Conservation (phyloP, 2,113 vertebrate species). For the Herpetotheres cachinnans region DNA sequence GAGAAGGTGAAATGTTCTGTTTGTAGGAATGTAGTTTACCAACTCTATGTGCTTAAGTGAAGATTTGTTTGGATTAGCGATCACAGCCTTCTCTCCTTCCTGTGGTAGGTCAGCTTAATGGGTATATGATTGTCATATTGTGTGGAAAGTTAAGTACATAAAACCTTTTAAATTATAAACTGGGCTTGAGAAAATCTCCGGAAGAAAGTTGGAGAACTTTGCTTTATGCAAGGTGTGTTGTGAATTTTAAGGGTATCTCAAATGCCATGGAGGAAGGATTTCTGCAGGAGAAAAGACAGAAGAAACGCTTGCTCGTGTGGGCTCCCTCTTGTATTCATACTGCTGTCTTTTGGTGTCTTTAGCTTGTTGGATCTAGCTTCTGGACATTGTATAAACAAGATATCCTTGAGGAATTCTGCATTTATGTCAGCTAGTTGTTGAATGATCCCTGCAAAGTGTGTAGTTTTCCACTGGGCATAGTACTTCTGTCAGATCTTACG, state of each 20-base stretch:
- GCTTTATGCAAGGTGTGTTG: not conserved
- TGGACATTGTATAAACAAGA: not conserved
- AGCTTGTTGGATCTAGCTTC: not conserved
- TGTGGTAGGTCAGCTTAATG: not conserved
- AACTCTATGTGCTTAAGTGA: not conserved
- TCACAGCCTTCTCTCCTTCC: not conserved
- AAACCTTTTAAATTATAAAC: not conserved
- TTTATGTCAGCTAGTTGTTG: not conserved
- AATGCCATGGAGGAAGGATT: not conserved
- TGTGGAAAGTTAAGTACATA: not conserved
- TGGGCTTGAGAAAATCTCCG: not conserved
- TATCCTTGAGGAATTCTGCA: not conserved
- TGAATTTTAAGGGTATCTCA: not conserved
- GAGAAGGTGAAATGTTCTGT: not conserved
- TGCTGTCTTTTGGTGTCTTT: not conserved
- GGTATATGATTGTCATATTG: not conserved
- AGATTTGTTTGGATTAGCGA: not conserved
- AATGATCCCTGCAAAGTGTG: not conserved
- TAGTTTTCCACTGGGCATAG: not conserved
- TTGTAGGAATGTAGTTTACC: not conserved
- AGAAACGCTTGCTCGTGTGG: not conserved
- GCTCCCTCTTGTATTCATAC: not conserved
- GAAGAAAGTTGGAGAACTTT: not conserved
- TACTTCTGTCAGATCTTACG: not conserved
- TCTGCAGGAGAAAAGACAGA: not conserved